Conservation (phyloP, 2,113 vertebrate species). For the Bostrychus sinensis region DNA sequence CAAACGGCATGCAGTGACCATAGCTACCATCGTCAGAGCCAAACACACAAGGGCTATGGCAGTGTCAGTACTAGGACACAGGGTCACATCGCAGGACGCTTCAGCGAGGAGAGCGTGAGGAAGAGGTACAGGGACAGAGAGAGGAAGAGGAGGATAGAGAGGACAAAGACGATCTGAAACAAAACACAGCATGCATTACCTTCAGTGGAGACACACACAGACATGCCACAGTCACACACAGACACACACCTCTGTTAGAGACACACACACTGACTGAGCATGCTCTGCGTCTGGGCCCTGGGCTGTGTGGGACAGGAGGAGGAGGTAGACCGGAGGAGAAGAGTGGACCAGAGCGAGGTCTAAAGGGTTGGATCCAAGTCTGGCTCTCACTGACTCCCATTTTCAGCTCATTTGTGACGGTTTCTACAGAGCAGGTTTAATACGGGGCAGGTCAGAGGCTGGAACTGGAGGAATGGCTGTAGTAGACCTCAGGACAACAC, state of each 20-base stretch:
- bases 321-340: not conserved
- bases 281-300: conserved; percentile 71
- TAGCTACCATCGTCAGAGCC: conserved; percentile 74
- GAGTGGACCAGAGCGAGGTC: not conserved
- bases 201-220: conserved; percentile 70
- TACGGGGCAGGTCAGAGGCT: too few relatives aligned
- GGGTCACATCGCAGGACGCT: conserved; percentile 76
- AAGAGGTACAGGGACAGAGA: conserved; percentile 78
- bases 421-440: too few relatives aligned
- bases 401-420: too few relatives aligned
- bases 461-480: too few relatives aligned
- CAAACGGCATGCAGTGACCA: conserved; percentile 67
- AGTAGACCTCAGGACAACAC: too few relatives aligned
- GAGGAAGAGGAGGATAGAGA: conserved; percentile 76
- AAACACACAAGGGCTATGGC: conserved; percentile 77
- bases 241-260: too few relatives aligned
- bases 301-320: conserved; percentile 60
- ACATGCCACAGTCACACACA: conserved; percentile 70
- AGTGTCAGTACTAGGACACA: conserved; percentile 76
- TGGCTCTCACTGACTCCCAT: not conserved
- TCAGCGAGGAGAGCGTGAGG: conserved; percentile 78
- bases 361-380: not conserved
- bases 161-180: conserved; percentile 80
- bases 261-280: conserved; percentile 64
- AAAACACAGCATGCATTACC: conserved; percentile 73